These are phyloP conservation scores for Flexamia atlantica DNA, from an alignment of 2,888 invertebrate genomes.

Conservation along the genomic window DNA sequence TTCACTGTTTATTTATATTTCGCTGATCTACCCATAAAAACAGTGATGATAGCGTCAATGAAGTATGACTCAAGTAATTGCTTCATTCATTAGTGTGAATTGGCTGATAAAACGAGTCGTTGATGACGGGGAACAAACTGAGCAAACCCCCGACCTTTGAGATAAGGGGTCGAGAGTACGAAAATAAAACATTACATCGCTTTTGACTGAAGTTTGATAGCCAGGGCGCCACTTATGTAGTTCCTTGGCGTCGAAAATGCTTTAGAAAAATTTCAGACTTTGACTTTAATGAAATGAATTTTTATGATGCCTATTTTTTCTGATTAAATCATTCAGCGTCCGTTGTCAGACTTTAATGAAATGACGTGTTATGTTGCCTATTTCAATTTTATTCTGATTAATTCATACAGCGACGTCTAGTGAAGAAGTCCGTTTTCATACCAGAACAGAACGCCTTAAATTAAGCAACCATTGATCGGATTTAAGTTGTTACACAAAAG, in stretches of 20 bases:
- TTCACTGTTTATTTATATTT: not conserved
- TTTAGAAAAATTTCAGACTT: too few species aligned
- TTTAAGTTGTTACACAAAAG: not conserved
- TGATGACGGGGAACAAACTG: not conserved
- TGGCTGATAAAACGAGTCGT: constrained; percentile 8
- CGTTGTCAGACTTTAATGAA: too few species aligned
- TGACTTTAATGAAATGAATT: too few species aligned
- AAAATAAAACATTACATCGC: not conserved
- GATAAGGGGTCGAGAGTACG: constrained; percentile 13
- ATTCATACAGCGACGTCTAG: too few species aligned
- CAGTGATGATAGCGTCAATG: not conserved
- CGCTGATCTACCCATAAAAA: not conserved
- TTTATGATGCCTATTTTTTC: too few species aligned
- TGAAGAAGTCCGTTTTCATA: too few species aligned
- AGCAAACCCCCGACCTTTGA: not conserved
- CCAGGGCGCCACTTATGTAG: not conserved
- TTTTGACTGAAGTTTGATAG: not conserved
- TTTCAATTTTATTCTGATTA: not conserved
- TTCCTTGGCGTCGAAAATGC: not conserved
- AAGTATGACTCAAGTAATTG: constrained; percentile 19
- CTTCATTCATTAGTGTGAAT: constrained; percentile 25
- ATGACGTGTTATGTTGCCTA: too few species aligned
- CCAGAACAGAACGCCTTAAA: too few species aligned
- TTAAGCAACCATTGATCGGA: too few species aligned
- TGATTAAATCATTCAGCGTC: too few species aligned